These are phyloP conservation scores for Microcebus murinus DNA, from an alignment of 2,113 vertebrate species.

Conservation along the genomic window DNA sequence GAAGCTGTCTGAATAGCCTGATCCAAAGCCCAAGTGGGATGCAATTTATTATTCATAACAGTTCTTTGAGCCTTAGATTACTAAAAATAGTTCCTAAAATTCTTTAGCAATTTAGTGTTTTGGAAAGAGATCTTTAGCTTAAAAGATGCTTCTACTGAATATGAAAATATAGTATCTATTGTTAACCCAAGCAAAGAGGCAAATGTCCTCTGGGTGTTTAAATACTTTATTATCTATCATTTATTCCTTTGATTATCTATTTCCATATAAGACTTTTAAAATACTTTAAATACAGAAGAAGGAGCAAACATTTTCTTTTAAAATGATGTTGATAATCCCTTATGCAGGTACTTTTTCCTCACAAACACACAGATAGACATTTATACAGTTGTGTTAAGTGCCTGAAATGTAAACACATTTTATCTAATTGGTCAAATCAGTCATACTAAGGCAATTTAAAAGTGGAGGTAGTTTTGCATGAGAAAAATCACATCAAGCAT, in stretches of 20 bases:
- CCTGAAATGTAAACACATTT: background rate
- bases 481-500: background rate
- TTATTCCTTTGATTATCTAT: background rate
- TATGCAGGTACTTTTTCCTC: background rate
- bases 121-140: background rate
- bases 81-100: background rate
- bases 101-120: background rate
- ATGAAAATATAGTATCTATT: background rate
- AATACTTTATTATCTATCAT: constrained; percentile 32
- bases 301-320: constrained; percentile 13
- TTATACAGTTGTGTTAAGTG: background rate
- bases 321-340: background rate
- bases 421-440: background rate
- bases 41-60: background rate
- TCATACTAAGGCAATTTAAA: background rate
- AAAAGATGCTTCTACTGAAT: background rate
- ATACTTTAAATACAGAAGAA: constrained; percentile 9
- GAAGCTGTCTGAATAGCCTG: background rate
- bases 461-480: background rate
- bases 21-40: background rate
- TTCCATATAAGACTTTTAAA: constrained; percentile 27
- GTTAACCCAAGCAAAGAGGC: background rate
- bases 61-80: background rate
- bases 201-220: background rate
- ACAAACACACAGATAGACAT: background rate